phyloP scores from a whole-genome alignment of 1,140 invertebrate species.

The Danaus plexippus region DNA sequence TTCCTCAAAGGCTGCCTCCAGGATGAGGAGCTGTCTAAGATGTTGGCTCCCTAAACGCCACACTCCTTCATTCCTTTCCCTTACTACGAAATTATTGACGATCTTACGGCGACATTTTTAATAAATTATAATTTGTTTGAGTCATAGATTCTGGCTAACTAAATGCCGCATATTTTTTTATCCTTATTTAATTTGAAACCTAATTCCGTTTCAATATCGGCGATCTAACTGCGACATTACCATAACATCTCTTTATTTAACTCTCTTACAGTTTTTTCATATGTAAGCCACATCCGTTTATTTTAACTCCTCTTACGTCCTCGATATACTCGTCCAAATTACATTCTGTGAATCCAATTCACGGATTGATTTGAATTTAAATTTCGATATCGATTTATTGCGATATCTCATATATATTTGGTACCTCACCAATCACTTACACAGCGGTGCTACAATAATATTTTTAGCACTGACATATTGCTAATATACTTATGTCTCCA shows the following conservation, averaged over 20 bases:
- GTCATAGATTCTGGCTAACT: too few species aligned
- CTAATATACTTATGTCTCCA: too few species aligned
- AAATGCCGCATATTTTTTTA: not conserved
- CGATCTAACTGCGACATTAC: conserved; percentile 1
- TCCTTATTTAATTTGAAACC: not conserved
- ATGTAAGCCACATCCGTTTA: too few species aligned
- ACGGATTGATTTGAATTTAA: too few species aligned
- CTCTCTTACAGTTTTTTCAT: not conserved
- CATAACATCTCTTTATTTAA: conserved; percentile 1
- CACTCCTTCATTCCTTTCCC: conserved; percentile 33
- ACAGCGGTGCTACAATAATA: too few species aligned
- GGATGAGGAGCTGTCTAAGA: conserved; percentile 96
- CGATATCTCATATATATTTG: too few species aligned
- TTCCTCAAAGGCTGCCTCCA: conserved; percentile 99
- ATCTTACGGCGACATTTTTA: conserved; percentile 33
- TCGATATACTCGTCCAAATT: too few species aligned
- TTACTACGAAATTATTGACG: conserved; percentile 21
- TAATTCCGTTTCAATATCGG: not conserved
- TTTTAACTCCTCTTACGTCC: too few species aligned
- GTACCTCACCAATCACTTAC: too few species aligned
- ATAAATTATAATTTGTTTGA: not conserved
- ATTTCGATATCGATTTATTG: too few species aligned
- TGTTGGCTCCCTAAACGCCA: conserved; percentile 87
- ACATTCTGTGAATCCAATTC: too few species aligned
- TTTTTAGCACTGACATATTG: too few species aligned